Evolutionary conservation across 1,140 invertebrate species (phyloP).

Genomic region (Formica selysi): DNA sequence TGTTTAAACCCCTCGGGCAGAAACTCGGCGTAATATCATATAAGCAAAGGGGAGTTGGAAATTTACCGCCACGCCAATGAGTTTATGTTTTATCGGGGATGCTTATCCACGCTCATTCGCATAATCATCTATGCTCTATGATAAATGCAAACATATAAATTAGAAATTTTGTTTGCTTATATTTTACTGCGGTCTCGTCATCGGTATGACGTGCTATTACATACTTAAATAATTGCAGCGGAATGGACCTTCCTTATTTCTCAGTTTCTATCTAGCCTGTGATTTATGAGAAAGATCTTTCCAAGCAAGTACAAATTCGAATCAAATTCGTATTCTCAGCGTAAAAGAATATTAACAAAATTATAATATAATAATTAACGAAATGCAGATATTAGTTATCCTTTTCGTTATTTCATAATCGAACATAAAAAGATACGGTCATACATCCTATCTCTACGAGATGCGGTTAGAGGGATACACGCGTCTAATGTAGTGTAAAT

Average conservation of each 20-base stretch:
- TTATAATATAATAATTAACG: background rate
- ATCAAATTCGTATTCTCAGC: no score
- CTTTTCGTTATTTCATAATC: no score
- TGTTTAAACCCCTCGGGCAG: background rate
- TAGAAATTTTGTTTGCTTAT: constrained; percentile 44
- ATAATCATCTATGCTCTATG: constrained; percentile 37
- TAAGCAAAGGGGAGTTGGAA: background rate
- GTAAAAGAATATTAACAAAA: background rate
- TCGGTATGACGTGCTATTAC: constrained; percentile 11
- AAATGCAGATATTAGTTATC: no score
- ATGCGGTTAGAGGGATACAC: constrained; percentile 11
- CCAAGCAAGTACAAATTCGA: background rate
- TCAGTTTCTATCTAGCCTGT: background rate
- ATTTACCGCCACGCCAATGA: background rate
- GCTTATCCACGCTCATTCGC: constrained; percentile 9
- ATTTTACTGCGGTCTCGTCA: background rate
- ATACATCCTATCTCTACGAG: background rate
- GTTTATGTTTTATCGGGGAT: constrained; percentile 24
- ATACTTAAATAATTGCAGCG: constrained; percentile 13
- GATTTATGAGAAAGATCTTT: constrained; percentile 9
- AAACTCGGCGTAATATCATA: background rate
- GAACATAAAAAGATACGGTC: background rate
- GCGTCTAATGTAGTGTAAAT: background rate
- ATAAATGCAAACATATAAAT: constrained; percentile 39
- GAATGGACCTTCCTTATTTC: constrained; percentile 24